phyloP scores from a whole-genome alignment of 1,140 invertebrate genomes.

The Scaptomyza montana region DNA sequence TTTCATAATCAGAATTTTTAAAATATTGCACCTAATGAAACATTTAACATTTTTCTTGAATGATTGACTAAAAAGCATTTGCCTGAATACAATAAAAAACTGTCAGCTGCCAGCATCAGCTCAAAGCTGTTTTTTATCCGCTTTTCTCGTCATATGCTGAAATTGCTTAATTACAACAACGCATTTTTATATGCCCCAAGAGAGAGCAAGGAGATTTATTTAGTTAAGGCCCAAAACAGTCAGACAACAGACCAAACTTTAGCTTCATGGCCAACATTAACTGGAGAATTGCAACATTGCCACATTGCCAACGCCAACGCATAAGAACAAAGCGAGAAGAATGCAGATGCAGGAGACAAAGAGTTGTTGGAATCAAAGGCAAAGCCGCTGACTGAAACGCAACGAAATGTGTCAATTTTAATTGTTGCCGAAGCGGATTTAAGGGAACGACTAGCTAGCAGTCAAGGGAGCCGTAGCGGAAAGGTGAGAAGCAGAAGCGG shows the following conservation, averaged over 20 bases:
- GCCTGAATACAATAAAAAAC: neutral
- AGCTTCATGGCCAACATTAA: neutral
- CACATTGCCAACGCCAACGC: conserved; percentile 63
- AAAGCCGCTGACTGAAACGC: conserved; percentile 55
- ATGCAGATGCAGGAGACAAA: conserved; percentile 52
- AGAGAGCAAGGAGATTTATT: conserved; percentile 25
- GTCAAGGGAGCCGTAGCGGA: conserved; percentile 47
- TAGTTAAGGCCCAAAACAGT: conserved; percentile 11
- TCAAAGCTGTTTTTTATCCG: neutral
- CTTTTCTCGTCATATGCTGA: conserved; percentile 23
- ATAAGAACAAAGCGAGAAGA: conserved; percentile 56
- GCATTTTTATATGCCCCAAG: conserved; percentile 23
- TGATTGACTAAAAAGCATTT: neutral
- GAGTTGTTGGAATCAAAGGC: conserved; percentile 51
- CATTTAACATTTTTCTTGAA: neutral
- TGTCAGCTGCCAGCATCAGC: conserved; percentile 25
- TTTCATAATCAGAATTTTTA: too few species aligned
- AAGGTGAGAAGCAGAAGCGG: conserved; percentile 21
- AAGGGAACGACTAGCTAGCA: neutral
- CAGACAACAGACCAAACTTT: neutral
- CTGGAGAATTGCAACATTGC: conserved; percentile 25
- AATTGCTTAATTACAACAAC: conserved; percentile 54
- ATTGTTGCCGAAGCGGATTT: conserved; percentile 79
- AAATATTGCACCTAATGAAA: too few species aligned
- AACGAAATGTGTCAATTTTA: conserved; percentile 83